Evolutionary conservation across 2,888 invertebrate genomes (phyloP).

Genomic region (Beris chalybata): DNA sequence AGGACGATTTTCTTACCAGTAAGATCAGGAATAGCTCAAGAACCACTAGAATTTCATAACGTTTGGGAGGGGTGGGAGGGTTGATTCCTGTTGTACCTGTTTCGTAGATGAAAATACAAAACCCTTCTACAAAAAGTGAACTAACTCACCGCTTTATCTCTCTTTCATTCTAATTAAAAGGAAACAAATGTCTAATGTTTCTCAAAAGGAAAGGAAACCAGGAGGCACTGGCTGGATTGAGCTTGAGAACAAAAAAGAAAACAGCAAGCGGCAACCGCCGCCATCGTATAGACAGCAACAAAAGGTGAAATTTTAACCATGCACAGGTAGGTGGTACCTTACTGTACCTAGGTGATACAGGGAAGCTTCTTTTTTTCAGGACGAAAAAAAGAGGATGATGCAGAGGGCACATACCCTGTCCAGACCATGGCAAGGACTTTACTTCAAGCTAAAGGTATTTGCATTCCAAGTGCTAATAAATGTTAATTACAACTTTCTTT

Average conservation of each 20-base stretch:
- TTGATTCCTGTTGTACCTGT: background rate
- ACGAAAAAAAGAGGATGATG: constrained; percentile 14
- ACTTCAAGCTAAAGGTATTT: constrained; percentile 24
- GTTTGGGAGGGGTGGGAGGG: too few species aligned
- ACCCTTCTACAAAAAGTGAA: constrained; percentile 3
- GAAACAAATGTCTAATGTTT: constrained; percentile 31
- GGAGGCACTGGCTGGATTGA: background rate
- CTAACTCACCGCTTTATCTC: constrained; percentile 14
- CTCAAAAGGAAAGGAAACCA: background rate
- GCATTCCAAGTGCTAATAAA: constrained; percentile 51
- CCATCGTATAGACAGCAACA: background rate
- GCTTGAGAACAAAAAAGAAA: background rate
- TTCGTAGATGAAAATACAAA: background rate
- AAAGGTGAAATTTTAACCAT: constrained; percentile 10
- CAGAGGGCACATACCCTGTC: background rate
- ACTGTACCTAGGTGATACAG: constrained; percentile 7
- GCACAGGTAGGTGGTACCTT: constrained; percentile 1
- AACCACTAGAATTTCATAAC: too few species aligned
- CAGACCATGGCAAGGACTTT: constrained; percentile 3
- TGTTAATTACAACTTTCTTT: constrained; percentile 54
- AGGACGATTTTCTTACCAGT: too few species aligned
- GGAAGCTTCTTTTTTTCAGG: constrained; percentile 11
- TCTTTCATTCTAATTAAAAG: constrained; percentile 30
- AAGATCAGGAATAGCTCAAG: too few species aligned
- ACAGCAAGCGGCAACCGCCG: background rate